A percentile compares a stretch with the other conserved stretches of the same genome.
Conservation (phyloP, 2,797 vertebrate species). For the Antrozous pallidus region DNA sequence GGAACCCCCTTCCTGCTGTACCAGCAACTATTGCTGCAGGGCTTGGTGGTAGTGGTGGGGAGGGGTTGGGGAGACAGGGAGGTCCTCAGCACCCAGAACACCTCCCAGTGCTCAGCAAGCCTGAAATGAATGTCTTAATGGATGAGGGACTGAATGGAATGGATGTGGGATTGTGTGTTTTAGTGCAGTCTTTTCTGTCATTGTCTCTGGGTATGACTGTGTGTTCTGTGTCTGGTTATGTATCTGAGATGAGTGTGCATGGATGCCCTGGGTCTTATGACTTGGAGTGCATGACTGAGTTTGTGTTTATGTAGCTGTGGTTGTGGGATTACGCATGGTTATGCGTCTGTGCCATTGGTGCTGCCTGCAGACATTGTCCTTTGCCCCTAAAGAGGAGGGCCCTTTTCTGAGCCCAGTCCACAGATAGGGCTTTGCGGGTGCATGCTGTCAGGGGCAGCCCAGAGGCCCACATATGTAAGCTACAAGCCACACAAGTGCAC, state of each 20-base stretch:
- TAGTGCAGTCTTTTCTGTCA: neutral
- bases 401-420: neutral
- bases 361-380: neutral
- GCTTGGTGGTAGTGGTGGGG: neutral
- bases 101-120: neutral
- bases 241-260: neutral
- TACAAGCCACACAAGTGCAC: neutral
- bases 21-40: neutral
- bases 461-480: neutral
- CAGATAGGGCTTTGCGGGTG: neutral
- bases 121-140: neutral
- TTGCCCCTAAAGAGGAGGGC: neutral
- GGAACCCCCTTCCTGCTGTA: neutral
- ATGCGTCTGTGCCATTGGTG: neutral
- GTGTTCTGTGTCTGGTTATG: neutral
- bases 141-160: neutral
- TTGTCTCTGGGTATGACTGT: neutral
- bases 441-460: neutral
- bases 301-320: neutral
- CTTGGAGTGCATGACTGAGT: neutral
- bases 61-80: neutral
- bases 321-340: neutral
- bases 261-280: neutral
- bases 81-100: neutral
- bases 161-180: neutral